These are phyloP conservation scores for Vanessa tameamea DNA, from an alignment of 1,140 invertebrate genomes.

Conservation along the genomic window DNA sequence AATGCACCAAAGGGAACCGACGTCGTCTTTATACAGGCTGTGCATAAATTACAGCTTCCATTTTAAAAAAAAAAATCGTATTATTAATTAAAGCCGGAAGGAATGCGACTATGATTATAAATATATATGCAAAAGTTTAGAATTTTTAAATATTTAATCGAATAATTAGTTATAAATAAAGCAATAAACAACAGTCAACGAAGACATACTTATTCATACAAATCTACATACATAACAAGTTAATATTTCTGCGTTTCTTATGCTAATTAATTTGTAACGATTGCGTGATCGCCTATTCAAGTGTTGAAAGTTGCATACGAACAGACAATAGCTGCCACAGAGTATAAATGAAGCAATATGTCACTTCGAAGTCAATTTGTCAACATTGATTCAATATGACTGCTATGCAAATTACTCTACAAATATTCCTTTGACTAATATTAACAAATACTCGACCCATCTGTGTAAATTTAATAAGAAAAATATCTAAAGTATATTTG, in stretches of 20 bases:
- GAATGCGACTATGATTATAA: too few relatives aligned
- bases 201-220: not conserved
- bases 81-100: too few relatives aligned
- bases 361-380: slow-evolving; percentile 5
- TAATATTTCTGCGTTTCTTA: slow-evolving; percentile 47
- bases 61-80: too few relatives aligned
- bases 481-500: not conserved
- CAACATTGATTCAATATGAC: slow-evolving; percentile 8
- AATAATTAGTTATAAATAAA: not conserved
- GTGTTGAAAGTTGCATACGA: slow-evolving; percentile 29
- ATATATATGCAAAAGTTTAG: too few relatives aligned
- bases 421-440: not conserved
- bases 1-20: slow-evolving; percentile 40
- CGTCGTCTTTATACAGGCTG: slow-evolving; percentile 44
- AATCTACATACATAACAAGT: slow-evolving; percentile 23
- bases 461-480: not conserved
- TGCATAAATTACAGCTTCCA: slow-evolving; percentile 1
- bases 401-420: not conserved
- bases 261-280: slow-evolving; percentile 48
- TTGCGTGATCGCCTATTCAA: slow-evolving; percentile 36
- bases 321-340: slow-evolving; percentile 25
- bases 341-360: slow-evolving; percentile 15
- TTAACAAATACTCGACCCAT: not conserved
- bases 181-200: slow-evolving; percentile 5
- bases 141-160: not conserved